phyloP scores from a whole-genome alignment of 2,888 invertebrate genomes.

The Onthophagus sagittarius region DNA sequence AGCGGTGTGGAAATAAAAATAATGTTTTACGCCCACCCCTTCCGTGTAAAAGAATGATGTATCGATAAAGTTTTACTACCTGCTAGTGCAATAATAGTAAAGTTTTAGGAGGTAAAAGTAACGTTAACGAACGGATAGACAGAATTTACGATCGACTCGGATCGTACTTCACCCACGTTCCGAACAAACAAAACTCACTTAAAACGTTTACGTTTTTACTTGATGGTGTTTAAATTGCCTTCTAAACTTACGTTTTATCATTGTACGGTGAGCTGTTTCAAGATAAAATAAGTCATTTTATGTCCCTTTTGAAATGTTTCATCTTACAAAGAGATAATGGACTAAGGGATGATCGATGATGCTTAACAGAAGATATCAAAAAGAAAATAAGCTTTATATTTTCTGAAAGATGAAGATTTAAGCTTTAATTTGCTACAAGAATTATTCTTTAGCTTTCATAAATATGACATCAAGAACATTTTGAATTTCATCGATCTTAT shows the following conservation, averaged over 20 bases:
- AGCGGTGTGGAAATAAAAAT: background rate
- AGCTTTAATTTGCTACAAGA: too few species aligned
- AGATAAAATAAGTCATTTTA: too few species aligned
- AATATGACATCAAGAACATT: too few species aligned
- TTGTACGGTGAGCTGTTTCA: background rate
- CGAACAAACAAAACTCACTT: conserved; percentile 8
- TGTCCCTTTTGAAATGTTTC: too few species aligned
- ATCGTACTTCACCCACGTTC: background rate
- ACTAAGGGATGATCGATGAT: too few species aligned
- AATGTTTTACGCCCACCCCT: background rate
- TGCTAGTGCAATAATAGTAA: conserved; percentile 11
- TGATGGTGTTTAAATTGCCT: conserved; percentile 1
- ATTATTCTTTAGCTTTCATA: too few species aligned
- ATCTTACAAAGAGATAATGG: too few species aligned
- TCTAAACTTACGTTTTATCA: background rate
- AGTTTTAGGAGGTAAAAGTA: background rate
- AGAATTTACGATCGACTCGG: conserved; percentile 2
- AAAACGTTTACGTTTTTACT: background rate
- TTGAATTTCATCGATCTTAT: too few species aligned
- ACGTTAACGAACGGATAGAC: conserved; percentile 3
- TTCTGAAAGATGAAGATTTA: too few species aligned
- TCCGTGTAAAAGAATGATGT: background rate
- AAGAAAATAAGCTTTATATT: too few species aligned
- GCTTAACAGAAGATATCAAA: too few species aligned
- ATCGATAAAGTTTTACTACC: conserved; percentile 12